A percentile compares a stretch with the other conserved stretches of the same genome.
These are phyloP conservation scores for Eupleurogrammus muticus DNA, from an alignment of 2,797 vertebrate species.

Conservation along the genomic window DNA sequence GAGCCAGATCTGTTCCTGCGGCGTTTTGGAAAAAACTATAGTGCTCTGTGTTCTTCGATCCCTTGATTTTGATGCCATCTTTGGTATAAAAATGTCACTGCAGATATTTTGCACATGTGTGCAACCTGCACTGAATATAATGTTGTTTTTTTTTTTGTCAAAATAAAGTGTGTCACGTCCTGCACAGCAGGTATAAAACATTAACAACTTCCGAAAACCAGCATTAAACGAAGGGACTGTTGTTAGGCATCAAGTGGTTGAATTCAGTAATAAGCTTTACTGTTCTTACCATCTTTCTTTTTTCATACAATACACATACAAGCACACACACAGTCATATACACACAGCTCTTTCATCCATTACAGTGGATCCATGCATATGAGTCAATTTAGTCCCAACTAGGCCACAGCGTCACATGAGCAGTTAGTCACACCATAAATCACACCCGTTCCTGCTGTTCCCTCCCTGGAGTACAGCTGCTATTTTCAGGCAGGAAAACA, in stretches of 20 bases:
- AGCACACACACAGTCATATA: constrained; percentile 13
- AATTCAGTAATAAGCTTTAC: background rate
- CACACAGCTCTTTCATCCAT: constrained; percentile 25
- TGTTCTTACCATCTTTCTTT: constrained; percentile 10
- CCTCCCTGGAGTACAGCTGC: constrained; percentile 59
- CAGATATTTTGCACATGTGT: background rate
- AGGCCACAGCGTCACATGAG: constrained; percentile 70
- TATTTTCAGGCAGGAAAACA: constrained; percentile 51
- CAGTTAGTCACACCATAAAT: constrained; percentile 72
- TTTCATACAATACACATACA: constrained; percentile 12
- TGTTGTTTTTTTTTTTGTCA: background rate
- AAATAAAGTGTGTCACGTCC: background rate
- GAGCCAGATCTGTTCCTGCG: background rate
- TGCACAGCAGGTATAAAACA: background rate
- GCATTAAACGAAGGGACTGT: background rate
- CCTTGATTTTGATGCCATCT: background rate
- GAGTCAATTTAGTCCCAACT: constrained; percentile 61
- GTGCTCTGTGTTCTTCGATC: background rate
- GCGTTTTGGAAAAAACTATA: background rate
- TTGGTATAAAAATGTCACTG: background rate
- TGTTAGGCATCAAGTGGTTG: background rate
- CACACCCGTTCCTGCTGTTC: constrained; percentile 52
- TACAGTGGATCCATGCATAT: constrained; percentile 36
- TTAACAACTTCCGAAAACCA: background rate
- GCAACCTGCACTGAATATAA: background rate